A percentile compares a stretch with the other conserved stretches of the same genome.
phyloP scores from a whole-genome alignment of 2,113 vertebrate species.

The Prunella himalayana region DNA sequence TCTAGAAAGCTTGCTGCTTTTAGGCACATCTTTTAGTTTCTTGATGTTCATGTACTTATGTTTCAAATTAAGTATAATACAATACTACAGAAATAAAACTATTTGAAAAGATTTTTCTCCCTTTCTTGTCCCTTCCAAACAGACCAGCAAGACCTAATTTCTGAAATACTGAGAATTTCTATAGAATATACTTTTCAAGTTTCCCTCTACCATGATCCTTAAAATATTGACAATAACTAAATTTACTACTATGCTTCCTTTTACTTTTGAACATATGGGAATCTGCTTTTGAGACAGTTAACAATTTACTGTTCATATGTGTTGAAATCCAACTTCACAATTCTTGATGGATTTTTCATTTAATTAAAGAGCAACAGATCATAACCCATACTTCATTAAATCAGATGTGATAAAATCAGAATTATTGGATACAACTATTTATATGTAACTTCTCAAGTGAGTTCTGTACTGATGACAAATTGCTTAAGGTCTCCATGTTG shows the following conservation, averaged over 20 bases:
- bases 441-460: background rate
- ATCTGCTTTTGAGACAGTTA: background rate
- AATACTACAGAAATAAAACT: background rate
- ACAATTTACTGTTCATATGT: background rate
- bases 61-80: background rate
- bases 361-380: background rate
- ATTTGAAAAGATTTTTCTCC: background rate
- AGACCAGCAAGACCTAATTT: background rate
- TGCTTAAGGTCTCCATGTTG: background rate
- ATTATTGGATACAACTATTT: background rate
- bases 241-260: background rate
- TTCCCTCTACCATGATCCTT: background rate
- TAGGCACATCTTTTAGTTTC: background rate
- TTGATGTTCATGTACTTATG: background rate
- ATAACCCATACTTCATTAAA: background rate
- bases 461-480: slow-evolving; percentile 12
- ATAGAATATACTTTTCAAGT: background rate
- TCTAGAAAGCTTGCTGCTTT: background rate
- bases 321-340: background rate
- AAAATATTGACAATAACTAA: background rate
- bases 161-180: background rate
- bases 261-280: background rate
- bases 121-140: background rate
- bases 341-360: background rate
- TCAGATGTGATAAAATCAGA: background rate